Evolutionary conservation across 1,140 invertebrate genomes (phyloP), one percentile per base, ranked within the genome.

Genomic region (Drosophila ohnishii): DNA sequence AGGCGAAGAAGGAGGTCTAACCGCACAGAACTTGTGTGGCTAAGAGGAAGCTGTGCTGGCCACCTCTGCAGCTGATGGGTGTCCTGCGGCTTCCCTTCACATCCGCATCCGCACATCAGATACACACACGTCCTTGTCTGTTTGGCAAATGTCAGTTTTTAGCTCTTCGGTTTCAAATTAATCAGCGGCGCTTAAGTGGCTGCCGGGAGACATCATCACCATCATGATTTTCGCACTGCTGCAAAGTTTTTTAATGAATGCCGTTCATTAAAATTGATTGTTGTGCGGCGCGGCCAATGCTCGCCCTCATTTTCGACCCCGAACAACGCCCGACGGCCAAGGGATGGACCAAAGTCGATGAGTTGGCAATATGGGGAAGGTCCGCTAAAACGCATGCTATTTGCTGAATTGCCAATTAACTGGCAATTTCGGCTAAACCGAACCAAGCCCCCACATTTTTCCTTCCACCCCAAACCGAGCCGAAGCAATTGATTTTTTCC

Each of bases 211-310:
- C 69, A 64, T 63, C 78, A 67, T 50, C 82, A 40, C 62, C 57
- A 74, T 48, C 72, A 75, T 78, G 76, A 83, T 87, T 88, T 88
- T 83, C 65, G 69, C 64, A 66, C 73, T 57, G 66, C 66, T 73
- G 45, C 58, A 80, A 88, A 88, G 59, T 87, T 87, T 86, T 87
- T 88, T 87, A 87, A 87, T 88, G 84, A 88, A 88, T 83, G 65
- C 61, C 84, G 80, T 88, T 87, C 84, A 88, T 87, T 88, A 87
- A 87, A 87, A 87, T 83, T 87, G 84, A 87, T 87, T 87, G 84
- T 87, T 87, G 84, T 88, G 83, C 78, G 84, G 59, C 60, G 42
- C 28, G 34, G 14, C 30, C 34, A 32, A 3, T 30, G 2, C n/a
- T 0, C 11, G 6, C 25, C 14, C 40, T 13, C 16, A 22, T 14